phyloP scores from a whole-genome alignment of 2,113 vertebrate genomes.

The Oncorhynchus keta region DNA sequence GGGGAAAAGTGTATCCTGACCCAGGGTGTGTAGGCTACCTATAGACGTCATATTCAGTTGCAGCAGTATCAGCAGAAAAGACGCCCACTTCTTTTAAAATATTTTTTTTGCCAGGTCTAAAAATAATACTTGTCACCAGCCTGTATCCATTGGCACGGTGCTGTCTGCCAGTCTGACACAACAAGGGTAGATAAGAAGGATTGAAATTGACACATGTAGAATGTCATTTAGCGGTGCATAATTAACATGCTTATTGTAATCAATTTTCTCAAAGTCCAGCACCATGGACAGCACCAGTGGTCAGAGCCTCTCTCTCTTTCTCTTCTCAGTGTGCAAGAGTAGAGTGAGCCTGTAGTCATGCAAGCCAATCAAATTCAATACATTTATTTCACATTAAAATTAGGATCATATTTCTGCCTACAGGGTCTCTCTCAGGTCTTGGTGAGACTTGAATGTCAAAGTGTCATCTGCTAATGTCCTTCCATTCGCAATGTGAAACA shows the following conservation, averaged over 20 bases:
- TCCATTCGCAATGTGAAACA: slow-evolving; percentile 46
- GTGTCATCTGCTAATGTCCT: slow-evolving; percentile 67
- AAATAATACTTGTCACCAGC: slow-evolving; percentile 35
- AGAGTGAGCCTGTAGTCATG: neutral
- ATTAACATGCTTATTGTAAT: neutral
- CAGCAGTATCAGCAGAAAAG: no score
- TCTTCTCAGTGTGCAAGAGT: no score
- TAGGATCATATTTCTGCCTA: slow-evolving; percentile 1
- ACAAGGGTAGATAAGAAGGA: neutral
- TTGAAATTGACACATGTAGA: neutral
- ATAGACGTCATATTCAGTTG: no score
- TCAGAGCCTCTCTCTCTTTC: neutral
- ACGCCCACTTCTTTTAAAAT: no score
- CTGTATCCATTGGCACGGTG: neutral
- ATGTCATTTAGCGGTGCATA: neutral
- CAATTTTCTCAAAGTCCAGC: neutral
- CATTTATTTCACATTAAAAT: slow-evolving; percentile 3
- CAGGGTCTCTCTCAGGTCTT: no score
- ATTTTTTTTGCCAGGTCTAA: slow-evolving; percentile 33
- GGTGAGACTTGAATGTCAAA: slow-evolving; percentile 13
- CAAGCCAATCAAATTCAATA: neutral
- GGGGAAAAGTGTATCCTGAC: neutral
- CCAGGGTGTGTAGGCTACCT: neutral
- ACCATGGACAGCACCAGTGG: neutral
- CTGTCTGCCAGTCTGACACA: neutral